A percentile compares a stretch with the other conserved stretches of the same genome.
These are phyloP conservation scores for Bilobella aurantiaca DNA, from an alignment of 1,140 invertebrate genomes.

Conservation along the genomic window DNA sequence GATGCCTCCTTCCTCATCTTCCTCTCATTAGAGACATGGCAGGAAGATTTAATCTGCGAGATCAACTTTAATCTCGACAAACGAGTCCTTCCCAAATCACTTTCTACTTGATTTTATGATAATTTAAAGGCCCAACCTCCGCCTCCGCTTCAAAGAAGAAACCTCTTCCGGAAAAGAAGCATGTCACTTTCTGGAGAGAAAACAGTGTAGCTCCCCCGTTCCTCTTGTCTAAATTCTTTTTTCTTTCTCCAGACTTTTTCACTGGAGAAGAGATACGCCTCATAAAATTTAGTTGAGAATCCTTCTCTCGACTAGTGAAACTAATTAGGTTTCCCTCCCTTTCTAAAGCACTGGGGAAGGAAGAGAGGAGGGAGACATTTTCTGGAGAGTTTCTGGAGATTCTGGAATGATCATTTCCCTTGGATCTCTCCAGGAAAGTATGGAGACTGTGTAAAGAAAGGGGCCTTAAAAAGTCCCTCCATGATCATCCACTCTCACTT, in stretches of 20 bases:
- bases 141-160: neutral
- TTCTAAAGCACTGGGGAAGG: neutral
- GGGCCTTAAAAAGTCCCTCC: neutral
- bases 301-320: slow-evolving; percentile 23
- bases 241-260: neutral
- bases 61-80: neutral
- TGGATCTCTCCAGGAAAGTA: neutral
- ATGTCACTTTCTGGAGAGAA: neutral
- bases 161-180: no score
- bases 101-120: slow-evolving; percentile 2
- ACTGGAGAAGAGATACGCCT: slow-evolving; percentile 19
- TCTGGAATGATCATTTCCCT: neutral
- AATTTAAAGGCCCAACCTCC: neutral
- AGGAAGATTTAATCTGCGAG: neutral
- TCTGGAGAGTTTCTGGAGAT: no score
- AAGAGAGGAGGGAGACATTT: neutral
- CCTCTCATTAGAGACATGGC: neutral
- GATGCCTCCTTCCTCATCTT: neutral
- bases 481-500: slow-evolving; percentile 6
- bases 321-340: slow-evolving; percentile 23
- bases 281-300: slow-evolving; percentile 26
- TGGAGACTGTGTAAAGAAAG: neutral
- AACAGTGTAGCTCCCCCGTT: neutral
- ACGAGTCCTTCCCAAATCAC: neutral
- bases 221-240: neutral